Evolutionary conservation across 2,113 vertebrate species (phyloP), one percentile per base, ranked within the genome.

Genomic region (Antennarius striatus): DNA sequence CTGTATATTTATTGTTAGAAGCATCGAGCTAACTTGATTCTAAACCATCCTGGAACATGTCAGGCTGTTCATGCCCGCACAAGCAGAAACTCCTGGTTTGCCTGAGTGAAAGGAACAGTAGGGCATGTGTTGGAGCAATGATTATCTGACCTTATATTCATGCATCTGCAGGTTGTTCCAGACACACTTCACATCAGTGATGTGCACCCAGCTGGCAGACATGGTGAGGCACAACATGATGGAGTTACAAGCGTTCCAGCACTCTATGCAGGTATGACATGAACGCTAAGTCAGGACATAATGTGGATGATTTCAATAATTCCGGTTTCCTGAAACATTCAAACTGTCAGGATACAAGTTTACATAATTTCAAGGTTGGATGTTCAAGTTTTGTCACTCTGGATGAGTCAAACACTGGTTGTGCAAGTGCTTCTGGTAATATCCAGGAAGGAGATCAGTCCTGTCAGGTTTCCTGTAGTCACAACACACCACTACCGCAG

Each of bases 201-300:
- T 72, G 16, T 50, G 3, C 17, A 79, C 75, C 66, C 82, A 90
- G 82, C 56, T 84, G 68, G 84, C 91, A 87, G 84, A 82, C 63
- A 91, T 91, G 88, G 91, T 89, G 82, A 90, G 85, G 52, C 72
- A 86, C 78, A 80, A 54, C 22, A 32, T 60, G 46, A 72, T 47
- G 0, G 90, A 92, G 68, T 46, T 93, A 78, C 92, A 85, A 61
- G 66, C 71, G 54, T 73, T 90, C 73, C 83, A 77, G 70, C 77
- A 79, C 32, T 58, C 77, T 63, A 77, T 81, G 71, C 73, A 92
- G 88, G 92, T 94, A 85, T 63, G 75, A 49, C 29, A 6, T 55
- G 15, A 56, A 14, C 53, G 51, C 4, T 28, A 22, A 63, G 39
- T 13, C 9, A 5, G 9, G 11, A 2, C 13, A 29, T 17, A 22